A percentile compares a stretch with the other conserved stretches of the same genome.
Evolutionary conservation across 2,113 vertebrate genomes (phyloP).

Genomic region (Manacus vitellinus): DNA sequence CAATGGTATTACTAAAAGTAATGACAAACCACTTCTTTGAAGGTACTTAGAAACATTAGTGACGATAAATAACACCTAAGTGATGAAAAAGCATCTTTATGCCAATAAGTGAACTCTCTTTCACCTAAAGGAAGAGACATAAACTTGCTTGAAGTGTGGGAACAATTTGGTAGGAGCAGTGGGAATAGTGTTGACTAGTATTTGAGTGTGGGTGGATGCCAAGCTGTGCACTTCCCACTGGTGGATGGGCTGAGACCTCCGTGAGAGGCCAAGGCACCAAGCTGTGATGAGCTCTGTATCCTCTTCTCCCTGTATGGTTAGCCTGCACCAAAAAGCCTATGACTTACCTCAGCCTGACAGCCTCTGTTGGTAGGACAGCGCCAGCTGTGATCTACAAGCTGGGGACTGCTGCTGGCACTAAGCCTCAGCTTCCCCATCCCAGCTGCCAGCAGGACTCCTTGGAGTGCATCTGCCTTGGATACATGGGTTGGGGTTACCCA

Average conservation of each 20-base stretch:
- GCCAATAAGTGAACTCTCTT: neutral
- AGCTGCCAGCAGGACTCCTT: neutral
- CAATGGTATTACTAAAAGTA: neutral
- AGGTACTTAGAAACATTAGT: neutral
- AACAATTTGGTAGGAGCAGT: neutral
- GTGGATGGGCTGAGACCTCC: neutral
- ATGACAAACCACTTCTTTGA: neutral
- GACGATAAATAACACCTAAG: neutral
- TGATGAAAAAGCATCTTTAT: neutral
- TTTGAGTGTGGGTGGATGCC: neutral
- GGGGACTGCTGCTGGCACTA: rapidly evolving
- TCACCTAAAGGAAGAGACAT: neutral
- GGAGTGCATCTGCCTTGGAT: neutral
- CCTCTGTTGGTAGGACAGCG: neutral
- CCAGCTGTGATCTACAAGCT: neutral
- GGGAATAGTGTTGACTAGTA: neutral
- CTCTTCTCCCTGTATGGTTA: neutral
- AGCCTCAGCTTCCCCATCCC: neutral
- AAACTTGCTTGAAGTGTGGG: neutral
- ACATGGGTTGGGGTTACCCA: neutral
- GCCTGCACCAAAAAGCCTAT: neutral
- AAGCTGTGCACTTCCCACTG: rapidly evolving
- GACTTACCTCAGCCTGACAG: neutral
- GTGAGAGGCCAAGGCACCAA: neutral
- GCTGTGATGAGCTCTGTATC: neutral